Base-by-base conservation (phyloP, 1,140 invertebrate species). In the Diprion similis region DNA sequence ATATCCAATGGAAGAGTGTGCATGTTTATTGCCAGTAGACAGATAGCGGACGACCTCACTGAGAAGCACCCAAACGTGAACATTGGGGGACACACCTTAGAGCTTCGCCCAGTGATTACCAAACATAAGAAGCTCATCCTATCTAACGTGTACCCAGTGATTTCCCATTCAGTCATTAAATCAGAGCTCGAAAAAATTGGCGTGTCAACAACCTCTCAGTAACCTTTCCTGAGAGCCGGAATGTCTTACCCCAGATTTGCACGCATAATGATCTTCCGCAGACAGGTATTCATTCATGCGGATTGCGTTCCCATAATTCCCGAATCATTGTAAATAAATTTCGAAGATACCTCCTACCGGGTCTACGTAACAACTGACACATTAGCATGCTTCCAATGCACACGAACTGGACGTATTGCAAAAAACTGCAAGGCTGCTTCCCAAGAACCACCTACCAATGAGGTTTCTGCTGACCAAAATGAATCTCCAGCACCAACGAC, bases 91-190 rank as follows among this genome's bases (percentile, higher is more conserved):
- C 13, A 67, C 17, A 19, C 64, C 47, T 18, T 74, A 46, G 18
- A 66, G n/a, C 59, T 72, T 10, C n/a, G 71, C 17, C 70, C 46
- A 73, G 45, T 75, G 1, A 72, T 77, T 46, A 51, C 73, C 59
- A 68, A 70, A 37, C 59, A 48, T 24, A 71, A 75, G 70, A 64
- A 71, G 66, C 15, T 77, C 11, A 45, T 75, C 10, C 15, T 75
- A 46, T 77, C 76, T 13, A 78, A 78, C 71, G 76, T 78, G 6
- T 73, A 65, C 24, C 70, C 76, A n/a, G n/a, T 68, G n/a, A 74
- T 76, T 17, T 70, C 74, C 4, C 48, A 78, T 48, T n/a, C 70
- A 37, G 46, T 65, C 0, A 59, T 77, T 45, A 67, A 74, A 46
- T 17, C 69, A 13, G 46, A 19, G 17, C 59, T 78, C 11, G 68